phyloP scores from a whole-genome alignment of 2,888 invertebrate genomes.

The Nymphalis c-album region DNA sequence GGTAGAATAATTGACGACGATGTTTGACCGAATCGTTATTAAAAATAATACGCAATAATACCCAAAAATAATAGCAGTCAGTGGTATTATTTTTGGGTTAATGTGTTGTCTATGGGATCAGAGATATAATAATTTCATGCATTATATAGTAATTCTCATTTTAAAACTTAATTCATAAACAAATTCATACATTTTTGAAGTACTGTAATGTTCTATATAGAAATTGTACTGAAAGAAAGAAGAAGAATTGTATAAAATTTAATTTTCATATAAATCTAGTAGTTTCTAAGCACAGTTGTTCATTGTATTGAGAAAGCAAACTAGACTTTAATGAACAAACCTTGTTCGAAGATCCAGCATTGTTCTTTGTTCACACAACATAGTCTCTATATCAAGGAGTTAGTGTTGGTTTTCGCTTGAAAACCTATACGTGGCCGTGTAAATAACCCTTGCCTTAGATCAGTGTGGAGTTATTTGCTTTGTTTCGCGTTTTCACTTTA shows the following conservation, averaged over 20 bases:
- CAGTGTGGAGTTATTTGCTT: constrained; percentile 23
- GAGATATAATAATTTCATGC: no score
- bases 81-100: no score
- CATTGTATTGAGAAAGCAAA: constrained; percentile 21
- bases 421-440: not conserved
- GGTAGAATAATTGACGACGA: no score
- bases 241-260: not conserved
- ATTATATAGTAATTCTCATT: no score
- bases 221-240: no score
- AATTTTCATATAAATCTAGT: not conserved
- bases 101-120: no score
- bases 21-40: no score
- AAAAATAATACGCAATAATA: no score
- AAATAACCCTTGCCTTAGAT: constrained; percentile 9
- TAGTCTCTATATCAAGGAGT: not conserved
- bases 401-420: constrained; percentile 14
- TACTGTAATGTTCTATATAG: no score
- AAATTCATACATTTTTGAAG: no score
- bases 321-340: constrained; percentile 35
- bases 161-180: no score
- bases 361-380: not conserved
- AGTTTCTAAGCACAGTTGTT: constrained; percentile 12
- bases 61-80: no score
- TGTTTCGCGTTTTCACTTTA: constrained; percentile 21
- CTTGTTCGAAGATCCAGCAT: constrained; percentile 16